phyloP scores from a whole-genome alignment of 2,797 vertebrate species.

The Ibycter americanus region DNA sequence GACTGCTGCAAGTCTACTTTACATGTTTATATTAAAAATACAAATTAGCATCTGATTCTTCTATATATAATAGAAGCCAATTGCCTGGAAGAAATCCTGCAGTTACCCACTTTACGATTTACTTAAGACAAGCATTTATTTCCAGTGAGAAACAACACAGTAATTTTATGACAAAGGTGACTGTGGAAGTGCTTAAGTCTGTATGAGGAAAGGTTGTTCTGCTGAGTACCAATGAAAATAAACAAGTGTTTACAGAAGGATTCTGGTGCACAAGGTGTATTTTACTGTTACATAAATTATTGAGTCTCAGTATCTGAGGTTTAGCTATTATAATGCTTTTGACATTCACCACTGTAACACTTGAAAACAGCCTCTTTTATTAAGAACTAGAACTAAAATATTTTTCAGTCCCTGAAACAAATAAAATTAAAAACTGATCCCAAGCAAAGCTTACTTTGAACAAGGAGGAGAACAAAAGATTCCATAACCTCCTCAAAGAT shows the following conservation, averaged over 20 bases:
- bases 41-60: neutral
- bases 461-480: neutral
- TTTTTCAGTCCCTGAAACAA: neutral
- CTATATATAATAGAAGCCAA: neutral
- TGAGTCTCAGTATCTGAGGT: neutral
- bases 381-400: neutral
- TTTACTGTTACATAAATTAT: neutral
- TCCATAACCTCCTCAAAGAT: neutral
- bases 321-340: neutral
- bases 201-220: neutral
- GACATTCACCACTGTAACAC: neutral
- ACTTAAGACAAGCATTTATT: neutral
- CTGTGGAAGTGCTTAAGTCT: neutral
- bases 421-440: neutral
- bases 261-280: neutral
- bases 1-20: neutral
- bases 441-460: neutral
- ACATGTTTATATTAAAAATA: neutral
- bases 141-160: neutral
- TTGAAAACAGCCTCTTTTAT: neutral
- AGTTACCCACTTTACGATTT: neutral
- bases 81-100: constrained; percentile 28
- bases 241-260: neutral
- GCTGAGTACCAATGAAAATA: neutral
- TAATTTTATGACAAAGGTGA: neutral